Conservation (phyloP, 2,113 vertebrate genomes). For the Chrysochloris asiatica region DNA sequence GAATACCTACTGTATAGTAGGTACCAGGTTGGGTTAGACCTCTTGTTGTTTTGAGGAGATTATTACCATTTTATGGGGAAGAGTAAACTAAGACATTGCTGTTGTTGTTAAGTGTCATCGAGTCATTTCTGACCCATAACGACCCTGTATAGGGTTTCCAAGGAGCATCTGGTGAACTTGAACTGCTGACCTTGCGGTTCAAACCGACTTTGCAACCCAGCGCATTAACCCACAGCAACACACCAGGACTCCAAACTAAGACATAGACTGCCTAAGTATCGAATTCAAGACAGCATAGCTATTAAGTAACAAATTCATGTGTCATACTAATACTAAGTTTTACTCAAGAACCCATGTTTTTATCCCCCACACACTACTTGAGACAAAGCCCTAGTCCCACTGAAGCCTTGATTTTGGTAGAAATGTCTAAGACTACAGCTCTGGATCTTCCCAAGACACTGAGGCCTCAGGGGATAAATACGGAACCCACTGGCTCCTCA, state of each 20-base stretch:
- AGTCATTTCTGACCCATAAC: too few species aligned
- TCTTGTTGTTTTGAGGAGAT: accelerated
- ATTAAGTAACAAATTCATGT: too few species aligned
- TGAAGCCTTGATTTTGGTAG: too few species aligned
- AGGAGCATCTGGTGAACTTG: too few species aligned
- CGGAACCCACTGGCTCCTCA: too few species aligned
- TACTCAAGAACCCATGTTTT: background rate
- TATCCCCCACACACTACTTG: background rate
- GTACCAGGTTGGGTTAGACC: background rate
- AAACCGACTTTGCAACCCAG: too few species aligned
- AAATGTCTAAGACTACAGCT: background rate
- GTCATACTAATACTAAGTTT: background rate
- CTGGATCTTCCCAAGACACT: background rate
- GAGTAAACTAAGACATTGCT: background rate
- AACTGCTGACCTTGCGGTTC: too few species aligned
- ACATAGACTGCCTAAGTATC: background rate
- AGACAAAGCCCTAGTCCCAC: too few species aligned
- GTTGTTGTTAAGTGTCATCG: too few species aligned
- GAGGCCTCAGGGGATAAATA: background rate
- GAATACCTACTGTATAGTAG: accelerated
- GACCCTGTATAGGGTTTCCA: too few species aligned
- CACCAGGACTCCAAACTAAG: too few species aligned
- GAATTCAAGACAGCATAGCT: background rate
- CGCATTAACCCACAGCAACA: too few species aligned
- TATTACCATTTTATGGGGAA: background rate